Base-by-base conservation (phyloP, 2,797 vertebrate genomes). In the Trachurus trachurus region DNA sequence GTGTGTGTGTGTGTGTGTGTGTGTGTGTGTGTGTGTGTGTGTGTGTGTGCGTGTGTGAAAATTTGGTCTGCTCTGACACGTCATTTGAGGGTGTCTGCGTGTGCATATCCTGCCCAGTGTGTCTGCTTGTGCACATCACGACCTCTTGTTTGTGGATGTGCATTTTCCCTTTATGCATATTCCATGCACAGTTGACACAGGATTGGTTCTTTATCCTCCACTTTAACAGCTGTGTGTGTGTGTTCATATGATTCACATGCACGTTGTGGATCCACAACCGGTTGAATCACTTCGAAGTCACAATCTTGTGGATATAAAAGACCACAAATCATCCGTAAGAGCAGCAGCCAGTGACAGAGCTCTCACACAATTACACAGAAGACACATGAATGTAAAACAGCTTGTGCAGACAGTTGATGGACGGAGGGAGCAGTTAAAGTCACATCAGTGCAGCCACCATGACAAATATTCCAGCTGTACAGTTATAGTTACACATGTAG, bases 381-480 rank as follows among this genome's bases (percentile, higher is more conserved):
- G 34, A 61, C 50, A 71, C 39, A 76, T 39, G 6, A 66, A 34
- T 72, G 52, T 80, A 22, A 65, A 54, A 57, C 31, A 7, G 34
- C 40, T 37, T 49, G 39, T 29, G 52, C 39, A 45, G 53, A 52
- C 66, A 37, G 49, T 0, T 66, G 49, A 58, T 22, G 9, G 17
- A 19, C 26, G 49, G 16, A 64, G 61, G 22, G 52, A 44, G 59
- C 40, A 69, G 67, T 75, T 70, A 54, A 50, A 66, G 61, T 54
- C 67, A 75, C 31, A 68, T 54, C 15, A 37, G 70, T 47, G 72
- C 42, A 79, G 63, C 50, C 44, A 66, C 70, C 31, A 26, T 49
- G 62, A 80, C 47, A 29, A 62, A 78, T 62, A 13, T 39, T 3
- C 54, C 40, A 77, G 29, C 58, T 71, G 40, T 31, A 69, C 29